Evolutionary conservation across 2,113 vertebrate species (phyloP).

Genomic region (Crypturellus undulatus): DNA sequence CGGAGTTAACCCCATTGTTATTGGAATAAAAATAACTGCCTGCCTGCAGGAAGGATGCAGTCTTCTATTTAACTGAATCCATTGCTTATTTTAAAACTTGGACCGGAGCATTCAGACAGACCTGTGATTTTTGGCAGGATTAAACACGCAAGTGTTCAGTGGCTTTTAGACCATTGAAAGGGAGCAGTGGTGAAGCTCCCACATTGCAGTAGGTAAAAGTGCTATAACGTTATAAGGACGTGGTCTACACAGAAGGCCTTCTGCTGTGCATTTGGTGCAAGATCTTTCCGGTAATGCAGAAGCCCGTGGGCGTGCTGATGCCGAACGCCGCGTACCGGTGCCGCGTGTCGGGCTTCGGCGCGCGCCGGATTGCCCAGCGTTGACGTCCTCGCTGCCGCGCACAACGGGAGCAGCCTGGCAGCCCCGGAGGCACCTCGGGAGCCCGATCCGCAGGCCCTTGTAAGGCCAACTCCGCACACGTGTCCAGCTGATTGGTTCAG

Average conservation of each 20-base stretch:
- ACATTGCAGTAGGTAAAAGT: neutral
- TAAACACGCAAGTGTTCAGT: neutral
- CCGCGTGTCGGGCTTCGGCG: neutral
- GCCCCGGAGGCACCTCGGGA: slow-evolving; percentile 75
- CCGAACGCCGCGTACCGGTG: neutral
- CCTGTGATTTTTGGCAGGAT: neutral
- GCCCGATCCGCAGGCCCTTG: slow-evolving; percentile 76
- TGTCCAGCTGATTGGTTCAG: slow-evolving; percentile 78
- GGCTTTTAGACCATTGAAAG: neutral
- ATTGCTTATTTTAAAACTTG: neutral
- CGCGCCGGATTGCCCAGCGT: slow-evolving; percentile 51
- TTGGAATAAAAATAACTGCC: neutral
- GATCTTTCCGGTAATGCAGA: neutral
- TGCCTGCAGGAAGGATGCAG: neutral
- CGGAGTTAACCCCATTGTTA: slow-evolving; percentile 62
- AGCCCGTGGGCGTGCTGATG: neutral
- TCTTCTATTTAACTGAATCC: slow-evolving; percentile 30
- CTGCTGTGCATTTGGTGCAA: neutral
- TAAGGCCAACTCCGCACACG: slow-evolving; percentile 78
- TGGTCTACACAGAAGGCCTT: too few relatives aligned
- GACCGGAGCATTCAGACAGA: neutral
- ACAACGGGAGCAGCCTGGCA: slow-evolving; percentile 61
- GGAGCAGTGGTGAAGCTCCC: neutral
- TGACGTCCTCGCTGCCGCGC: slow-evolving; percentile 76
- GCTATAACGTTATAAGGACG: neutral